Base-by-base conservation (phyloP, 1,140 invertebrate genomes). In the Drosophila elegans region DNA sequence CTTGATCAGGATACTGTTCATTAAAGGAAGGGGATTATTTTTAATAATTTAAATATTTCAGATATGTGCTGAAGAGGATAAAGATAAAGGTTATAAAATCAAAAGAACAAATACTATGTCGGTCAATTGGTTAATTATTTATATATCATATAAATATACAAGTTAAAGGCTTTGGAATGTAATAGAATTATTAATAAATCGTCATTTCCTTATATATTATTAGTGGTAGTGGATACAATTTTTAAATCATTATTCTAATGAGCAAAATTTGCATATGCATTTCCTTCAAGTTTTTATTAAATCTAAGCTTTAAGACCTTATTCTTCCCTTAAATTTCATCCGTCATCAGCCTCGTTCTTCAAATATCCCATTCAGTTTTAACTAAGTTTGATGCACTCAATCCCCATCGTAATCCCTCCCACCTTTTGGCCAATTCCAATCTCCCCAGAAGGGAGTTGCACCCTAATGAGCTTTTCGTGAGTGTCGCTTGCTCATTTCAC, bases 401-500 rank as follows among this genome's bases (percentile, higher is more conserved):
- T 49, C 51, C 64, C 42, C 34, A 36, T 41, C 66, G 27, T 57
- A 71, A 54, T 74, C 39, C 41, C 29, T 34, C 16, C 57, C 34
- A 39, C 39, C 54, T 25, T 42, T 25, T 16, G 21, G 38, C 44
- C 16, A 48, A 53, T 54, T 34, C 36, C 45, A 51, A 21, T 68
- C 29, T 27, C 38, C 32, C 36, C 69, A 21, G 13, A 72, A 45
- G 46, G 46, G 64, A 42, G 25, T 29, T 9, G 45, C 32, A 32
- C 38, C 61, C 77, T 85, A 85, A 85, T 85, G 81, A 86, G 84
- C 79, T 86, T 86, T 78, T 54, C 48, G 56, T 29, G 55, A 71
- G 49, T 74, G 42, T 68, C 62, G 39, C 56, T 34, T 61, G 61
- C 68, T 78, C 72, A 84, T 80, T 84, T 73, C 61, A 45, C 69